These are phyloP conservation scores for Rhyacichthys aspro DNA, from an alignment of 2,797 vertebrate genomes.

Conservation along the genomic window DNA sequence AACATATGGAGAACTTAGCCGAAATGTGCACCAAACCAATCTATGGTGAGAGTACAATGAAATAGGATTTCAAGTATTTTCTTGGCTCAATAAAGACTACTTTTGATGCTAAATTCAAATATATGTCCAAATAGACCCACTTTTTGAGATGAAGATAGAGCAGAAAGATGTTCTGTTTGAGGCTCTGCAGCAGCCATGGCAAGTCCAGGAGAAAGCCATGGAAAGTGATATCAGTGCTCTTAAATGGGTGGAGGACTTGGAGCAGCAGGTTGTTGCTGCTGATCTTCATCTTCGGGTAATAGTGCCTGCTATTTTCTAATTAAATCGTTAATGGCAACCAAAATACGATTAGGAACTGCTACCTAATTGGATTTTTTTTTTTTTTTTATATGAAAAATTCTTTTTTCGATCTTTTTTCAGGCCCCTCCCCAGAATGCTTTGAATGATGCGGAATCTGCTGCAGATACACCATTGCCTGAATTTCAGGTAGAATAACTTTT, in stretches of 20 bases:
- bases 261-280: slow-evolving; percentile 88
- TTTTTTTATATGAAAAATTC: neutral
- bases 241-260: slow-evolving; percentile 94
- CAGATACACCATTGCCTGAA: slow-evolving; percentile 67
- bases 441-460: slow-evolving; percentile 63
- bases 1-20: slow-evolving; percentile 91
- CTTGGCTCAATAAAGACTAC: neutral
- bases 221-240: slow-evolving; percentile 86
- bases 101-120: neutral
- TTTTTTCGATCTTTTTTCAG: slow-evolving; percentile 48
- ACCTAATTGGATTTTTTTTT: too few species aligned
- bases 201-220: slow-evolving; percentile 83
- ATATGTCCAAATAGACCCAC: slow-evolving; percentile 76
- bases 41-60: slow-evolving; percentile 76
- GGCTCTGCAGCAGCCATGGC: slow-evolving; percentile 84
- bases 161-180: slow-evolving; percentile 70
- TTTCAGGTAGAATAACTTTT: slow-evolving; percentile 71
- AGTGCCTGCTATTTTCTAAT: neutral
- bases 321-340: too few species aligned
- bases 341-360: too few species aligned
- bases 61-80: neutral
- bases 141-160: slow-evolving; percentile 82
- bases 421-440: slow-evolving; percentile 66
- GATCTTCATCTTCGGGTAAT: slow-evolving; percentile 92
- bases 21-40: slow-evolving; percentile 85